Conservation (phyloP, 2,888 invertebrate species). For the Nymphalis urticae region DNA sequence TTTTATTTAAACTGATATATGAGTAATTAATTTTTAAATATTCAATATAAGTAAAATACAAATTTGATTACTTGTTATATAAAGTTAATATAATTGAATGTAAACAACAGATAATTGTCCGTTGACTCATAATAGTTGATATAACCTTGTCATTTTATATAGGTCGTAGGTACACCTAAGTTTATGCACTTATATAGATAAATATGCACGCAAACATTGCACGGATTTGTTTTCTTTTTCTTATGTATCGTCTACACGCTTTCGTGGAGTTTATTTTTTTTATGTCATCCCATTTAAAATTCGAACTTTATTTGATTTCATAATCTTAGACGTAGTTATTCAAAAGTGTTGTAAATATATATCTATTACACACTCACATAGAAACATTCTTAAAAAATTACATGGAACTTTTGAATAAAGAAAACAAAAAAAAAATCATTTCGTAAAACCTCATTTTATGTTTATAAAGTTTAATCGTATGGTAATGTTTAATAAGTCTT, state of each 20-base stretch:
- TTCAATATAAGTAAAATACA: background rate
- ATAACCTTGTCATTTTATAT: conserved; percentile 31
- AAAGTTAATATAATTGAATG: background rate
- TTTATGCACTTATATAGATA: conserved; percentile 28
- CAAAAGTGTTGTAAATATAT: no score
- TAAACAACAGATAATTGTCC: conserved; percentile 30
- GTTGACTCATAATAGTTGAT: conserved; percentile 30
- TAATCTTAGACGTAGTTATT: background rate
- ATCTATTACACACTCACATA: no score
- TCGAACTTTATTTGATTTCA: background rate
- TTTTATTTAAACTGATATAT: conserved; percentile 4
- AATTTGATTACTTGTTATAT: no score
- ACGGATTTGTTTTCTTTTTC: conserved; percentile 25
- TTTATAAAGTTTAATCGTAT: no score
- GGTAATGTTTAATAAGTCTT: no score
- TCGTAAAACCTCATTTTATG: no score
- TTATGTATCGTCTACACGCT: conserved; percentile 28
- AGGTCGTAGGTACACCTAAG: conserved; percentile 31
- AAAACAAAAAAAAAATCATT: no score
- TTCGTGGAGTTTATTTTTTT: conserved; percentile 26
- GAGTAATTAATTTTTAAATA: conserved; percentile 26
- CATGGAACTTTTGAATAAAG: no score
- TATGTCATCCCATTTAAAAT: background rate
- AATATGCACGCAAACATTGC: conserved; percentile 33
- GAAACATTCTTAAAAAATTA: background rate